Evolutionary conservation across 2,113 vertebrate species (phyloP).

Genomic region (Sorex araneus): DNA sequence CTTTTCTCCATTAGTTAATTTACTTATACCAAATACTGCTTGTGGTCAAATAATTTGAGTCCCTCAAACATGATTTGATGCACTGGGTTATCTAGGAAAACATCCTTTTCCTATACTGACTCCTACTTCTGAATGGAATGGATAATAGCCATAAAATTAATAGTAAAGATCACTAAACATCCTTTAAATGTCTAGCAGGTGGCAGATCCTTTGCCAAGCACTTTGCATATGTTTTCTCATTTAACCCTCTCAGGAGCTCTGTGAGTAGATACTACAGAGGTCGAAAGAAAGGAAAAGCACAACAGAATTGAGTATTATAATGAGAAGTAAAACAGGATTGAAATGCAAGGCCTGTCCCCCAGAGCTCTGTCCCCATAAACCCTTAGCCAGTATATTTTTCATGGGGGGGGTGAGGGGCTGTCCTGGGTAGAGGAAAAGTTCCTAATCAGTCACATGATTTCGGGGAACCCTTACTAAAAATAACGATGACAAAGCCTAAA

Average conservation of each 20-base stretch:
- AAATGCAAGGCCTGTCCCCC: not conserved
- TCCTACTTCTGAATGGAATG: conserved; percentile 36
- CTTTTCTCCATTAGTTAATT: conserved; percentile 77
- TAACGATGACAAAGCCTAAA: not conserved
- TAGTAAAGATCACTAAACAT: not conserved
- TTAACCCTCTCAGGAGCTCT: not conserved
- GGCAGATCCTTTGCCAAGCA: not conserved
- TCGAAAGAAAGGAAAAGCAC: not conserved
- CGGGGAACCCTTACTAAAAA: not conserved
- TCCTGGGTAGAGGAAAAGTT: not conserved
- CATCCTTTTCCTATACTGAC: not conserved
- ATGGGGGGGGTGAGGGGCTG: not conserved
- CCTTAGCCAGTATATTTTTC: not conserved
- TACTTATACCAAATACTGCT: conserved; percentile 51
- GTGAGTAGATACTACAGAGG: not conserved
- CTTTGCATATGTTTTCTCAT: conserved; percentile 38
- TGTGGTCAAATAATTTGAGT: conserved; percentile 7
- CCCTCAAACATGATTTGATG: not conserved
- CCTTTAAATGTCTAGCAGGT: not conserved
- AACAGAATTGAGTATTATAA: not conserved
- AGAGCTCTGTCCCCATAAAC: not conserved
- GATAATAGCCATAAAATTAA: conserved; percentile 39
- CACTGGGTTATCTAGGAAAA: conserved; percentile 7
- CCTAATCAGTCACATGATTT: not conserved
- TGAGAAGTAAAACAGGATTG: not conserved